These are phyloP conservation scores for Aulostomus chinensis DNA, from an alignment of 2,797 vertebrate species.

Conservation along the genomic window DNA sequence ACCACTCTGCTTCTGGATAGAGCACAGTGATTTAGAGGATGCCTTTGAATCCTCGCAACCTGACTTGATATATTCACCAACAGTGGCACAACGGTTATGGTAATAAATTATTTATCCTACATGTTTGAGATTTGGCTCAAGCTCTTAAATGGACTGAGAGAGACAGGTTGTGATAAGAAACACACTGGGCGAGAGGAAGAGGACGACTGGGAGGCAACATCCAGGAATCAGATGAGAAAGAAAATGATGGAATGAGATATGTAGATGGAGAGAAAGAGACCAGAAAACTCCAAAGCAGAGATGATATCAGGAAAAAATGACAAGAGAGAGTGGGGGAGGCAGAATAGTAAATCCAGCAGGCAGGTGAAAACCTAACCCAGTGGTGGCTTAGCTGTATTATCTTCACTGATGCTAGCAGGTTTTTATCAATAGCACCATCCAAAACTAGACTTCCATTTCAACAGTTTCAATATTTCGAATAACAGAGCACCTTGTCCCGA, in stretches of 20 bases:
- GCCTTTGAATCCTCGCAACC: background rate
- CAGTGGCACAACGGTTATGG: too few species aligned
- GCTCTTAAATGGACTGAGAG: constrained; percentile 16
- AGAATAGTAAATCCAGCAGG: constrained; percentile 43
- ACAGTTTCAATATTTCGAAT: constrained; percentile 43
- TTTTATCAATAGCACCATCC: constrained; percentile 45
- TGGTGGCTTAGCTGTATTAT: constrained; percentile 44
- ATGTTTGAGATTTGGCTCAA: constrained; percentile 14
- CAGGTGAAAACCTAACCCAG: constrained; percentile 26
- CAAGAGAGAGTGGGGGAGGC: constrained; percentile 39
- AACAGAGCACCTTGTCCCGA: constrained; percentile 28
- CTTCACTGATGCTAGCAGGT: constrained; percentile 37
- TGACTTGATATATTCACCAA: too few species aligned
- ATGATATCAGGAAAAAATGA: constrained; percentile 52
- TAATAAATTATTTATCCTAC: constrained; percentile 36
- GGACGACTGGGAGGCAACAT: constrained; percentile 24
- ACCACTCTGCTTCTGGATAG: background rate
- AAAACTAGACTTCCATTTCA: constrained; percentile 26
- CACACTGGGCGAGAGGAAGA: constrained; percentile 16
- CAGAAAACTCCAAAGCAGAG: constrained; percentile 20
- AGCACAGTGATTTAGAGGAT: background rate
- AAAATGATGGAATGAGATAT: constrained; percentile 13
- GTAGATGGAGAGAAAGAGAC: constrained; percentile 20
- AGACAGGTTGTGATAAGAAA: constrained; percentile 30
- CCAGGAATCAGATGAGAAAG: constrained; percentile 16